Conservation (phyloP, 1,140 invertebrate species). For the Lithobius niger region DNA sequence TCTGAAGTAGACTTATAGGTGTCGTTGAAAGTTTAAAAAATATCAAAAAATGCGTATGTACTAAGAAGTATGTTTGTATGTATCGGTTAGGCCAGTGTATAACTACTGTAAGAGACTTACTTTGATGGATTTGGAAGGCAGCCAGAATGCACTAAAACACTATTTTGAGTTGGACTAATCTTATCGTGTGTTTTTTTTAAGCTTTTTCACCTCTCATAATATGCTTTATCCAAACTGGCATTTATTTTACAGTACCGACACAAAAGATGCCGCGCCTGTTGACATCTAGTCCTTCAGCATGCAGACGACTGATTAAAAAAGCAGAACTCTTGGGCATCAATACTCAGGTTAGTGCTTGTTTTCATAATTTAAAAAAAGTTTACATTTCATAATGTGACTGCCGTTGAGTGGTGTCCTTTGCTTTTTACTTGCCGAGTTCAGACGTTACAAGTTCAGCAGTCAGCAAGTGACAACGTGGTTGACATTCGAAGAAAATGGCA, state of each 20-base stretch:
- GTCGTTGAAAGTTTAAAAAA: no score
- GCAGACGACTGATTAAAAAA: conserved; percentile 65
- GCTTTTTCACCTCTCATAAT: no score
- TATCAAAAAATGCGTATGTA: no score
- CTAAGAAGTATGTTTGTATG: no score
- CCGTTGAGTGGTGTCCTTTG: background rate
- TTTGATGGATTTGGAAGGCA: no score
- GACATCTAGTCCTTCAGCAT: conserved; percentile 78
- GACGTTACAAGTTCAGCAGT: conserved; percentile 61
- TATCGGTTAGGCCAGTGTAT: no score
- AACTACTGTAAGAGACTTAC: no score
- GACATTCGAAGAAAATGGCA: conserved; percentile 88
- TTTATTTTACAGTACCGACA: conserved; percentile 53
- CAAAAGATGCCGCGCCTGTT: conserved; percentile 85
- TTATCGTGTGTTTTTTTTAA: no score
- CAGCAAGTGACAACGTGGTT: conserved; percentile 57
- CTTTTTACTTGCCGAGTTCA: background rate
- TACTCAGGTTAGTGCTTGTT: conserved; percentile 20
- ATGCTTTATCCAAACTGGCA: no score
- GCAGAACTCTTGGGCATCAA: conserved; percentile 79
- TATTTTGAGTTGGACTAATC: no score
- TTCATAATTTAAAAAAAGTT: background rate
- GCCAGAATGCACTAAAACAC: no score
- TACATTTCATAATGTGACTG: background rate
- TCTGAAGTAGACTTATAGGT: no score